A percentile compares a stretch with the other conserved stretches of the same genome.
Evolutionary conservation across 2,888 invertebrate genomes (phyloP).

Genomic region (Biston betularia): DNA sequence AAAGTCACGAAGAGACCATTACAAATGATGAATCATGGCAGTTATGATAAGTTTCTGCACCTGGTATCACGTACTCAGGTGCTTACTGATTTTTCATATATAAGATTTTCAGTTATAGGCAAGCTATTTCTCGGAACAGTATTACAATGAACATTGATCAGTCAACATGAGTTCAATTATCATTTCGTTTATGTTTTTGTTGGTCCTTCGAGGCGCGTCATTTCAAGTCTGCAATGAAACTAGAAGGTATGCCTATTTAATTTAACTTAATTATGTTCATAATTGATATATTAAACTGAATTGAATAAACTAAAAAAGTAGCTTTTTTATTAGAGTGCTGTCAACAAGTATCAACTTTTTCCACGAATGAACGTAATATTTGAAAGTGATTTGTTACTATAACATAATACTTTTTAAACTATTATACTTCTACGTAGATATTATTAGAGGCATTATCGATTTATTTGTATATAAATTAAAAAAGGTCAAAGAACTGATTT

Average conservation of each 20-base stretch:
- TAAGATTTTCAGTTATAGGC: neutral
- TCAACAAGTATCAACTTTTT: no score
- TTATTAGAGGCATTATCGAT: no score
- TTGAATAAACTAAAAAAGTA: no score
- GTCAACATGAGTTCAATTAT: conserved; percentile 6
- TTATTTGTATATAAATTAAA: no score
- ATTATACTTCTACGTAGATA: no score
- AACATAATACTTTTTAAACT: no score
- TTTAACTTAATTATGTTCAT: neutral
- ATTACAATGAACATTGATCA: neutral
- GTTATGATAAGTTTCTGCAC: neutral
- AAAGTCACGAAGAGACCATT: conserved; percentile 14
- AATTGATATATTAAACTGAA: no score
- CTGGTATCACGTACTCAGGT: conserved; percentile 10
- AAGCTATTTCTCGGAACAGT: conserved; percentile 5
- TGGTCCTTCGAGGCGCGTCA: conserved; percentile 1
- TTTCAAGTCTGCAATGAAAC: conserved; percentile 38
- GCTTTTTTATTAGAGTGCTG: no score
- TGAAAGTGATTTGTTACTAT: no score
- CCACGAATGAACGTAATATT: no score
- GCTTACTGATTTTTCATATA: neutral
- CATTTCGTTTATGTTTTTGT: neutral
- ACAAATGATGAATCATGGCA: conserved; percentile 3
- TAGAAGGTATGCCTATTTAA: conserved; percentile 16
- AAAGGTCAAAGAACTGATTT: neutral